Conservation (phyloP, 2,888 invertebrate genomes). For the Tachystola acroxantha region DNA sequence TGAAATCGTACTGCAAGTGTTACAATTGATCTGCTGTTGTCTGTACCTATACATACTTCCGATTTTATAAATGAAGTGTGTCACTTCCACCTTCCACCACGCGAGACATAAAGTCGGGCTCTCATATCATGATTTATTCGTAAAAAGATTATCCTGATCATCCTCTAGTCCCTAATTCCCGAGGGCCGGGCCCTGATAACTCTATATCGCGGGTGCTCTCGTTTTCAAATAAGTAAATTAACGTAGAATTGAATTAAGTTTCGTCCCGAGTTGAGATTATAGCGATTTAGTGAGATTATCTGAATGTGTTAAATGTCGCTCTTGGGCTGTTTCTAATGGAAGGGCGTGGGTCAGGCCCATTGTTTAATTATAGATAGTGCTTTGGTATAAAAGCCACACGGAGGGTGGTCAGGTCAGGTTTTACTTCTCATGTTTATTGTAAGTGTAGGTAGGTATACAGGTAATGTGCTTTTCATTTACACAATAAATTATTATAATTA, state of each 20-base stretch:
- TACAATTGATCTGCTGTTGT: too few relatives aligned
- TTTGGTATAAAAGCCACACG: slow-evolving; percentile 37
- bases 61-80: slow-evolving; percentile 1
- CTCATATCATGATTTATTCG: slow-evolving; percentile 47
- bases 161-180: slow-evolving; percentile 42
- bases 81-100: neutral
- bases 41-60: too few relatives aligned
- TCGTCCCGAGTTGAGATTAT: slow-evolving; percentile 64
- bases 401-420: slow-evolving; percentile 21
- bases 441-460: too few relatives aligned
- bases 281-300: slow-evolving; percentile 70
- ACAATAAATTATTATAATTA: too few relatives aligned
- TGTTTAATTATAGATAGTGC: slow-evolving; percentile 71
- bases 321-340: slow-evolving; percentile 58
- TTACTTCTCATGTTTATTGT: slow-evolving; percentile 35
- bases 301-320: slow-evolving; percentile 68
- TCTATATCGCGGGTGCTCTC: slow-evolving; percentile 49
- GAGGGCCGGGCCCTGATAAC: slow-evolving; percentile 45
- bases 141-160: slow-evolving; percentile 61
- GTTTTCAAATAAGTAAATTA: slow-evolving; percentile 72
- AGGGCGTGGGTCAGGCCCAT: slow-evolving; percentile 54
- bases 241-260: slow-evolving; percentile 70
- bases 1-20: too few relatives aligned
- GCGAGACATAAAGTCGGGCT: slow-evolving; percentile 5
- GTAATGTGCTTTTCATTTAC: too few relatives aligned